Evolutionary conservation across 2,797 vertebrate species (phyloP).

Genomic region (Pitangus sulphuratus): DNA sequence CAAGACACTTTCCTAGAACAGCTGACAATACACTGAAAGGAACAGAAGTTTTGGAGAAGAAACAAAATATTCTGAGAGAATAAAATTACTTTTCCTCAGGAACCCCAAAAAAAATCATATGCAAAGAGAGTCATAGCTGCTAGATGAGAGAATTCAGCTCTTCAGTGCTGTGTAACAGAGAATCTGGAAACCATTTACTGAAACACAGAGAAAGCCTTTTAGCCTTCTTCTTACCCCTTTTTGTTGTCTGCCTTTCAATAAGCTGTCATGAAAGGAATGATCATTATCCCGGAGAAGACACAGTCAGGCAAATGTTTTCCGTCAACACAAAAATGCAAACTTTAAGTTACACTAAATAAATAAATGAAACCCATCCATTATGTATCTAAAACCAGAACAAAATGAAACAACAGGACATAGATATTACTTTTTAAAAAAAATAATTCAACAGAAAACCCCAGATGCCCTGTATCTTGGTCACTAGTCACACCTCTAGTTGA

Average conservation of each 20-base stretch:
- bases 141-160: background rate
- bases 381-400: background rate
- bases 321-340: background rate
- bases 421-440: background rate
- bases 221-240: background rate
- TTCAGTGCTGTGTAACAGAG: background rate
- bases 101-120: fast-evolving
- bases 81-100: background rate
- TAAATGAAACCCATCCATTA: background rate
- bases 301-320: background rate
- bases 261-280: background rate
- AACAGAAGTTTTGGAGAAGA: background rate
- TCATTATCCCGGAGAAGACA: background rate
- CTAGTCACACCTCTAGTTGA: background rate
- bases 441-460: background rate
- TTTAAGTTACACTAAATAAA: background rate
- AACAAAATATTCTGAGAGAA: background rate
- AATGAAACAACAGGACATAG: background rate
- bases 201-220: background rate
- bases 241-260: background rate
- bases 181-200: background rate
- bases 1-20: background rate
- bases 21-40: background rate
- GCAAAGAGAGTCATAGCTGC: background rate
- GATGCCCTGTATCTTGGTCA: background rate